These are phyloP conservation scores for Trochalopteron elliotii DNA, from an alignment of 2,113 vertebrate genomes.

Conservation along the genomic window DNA sequence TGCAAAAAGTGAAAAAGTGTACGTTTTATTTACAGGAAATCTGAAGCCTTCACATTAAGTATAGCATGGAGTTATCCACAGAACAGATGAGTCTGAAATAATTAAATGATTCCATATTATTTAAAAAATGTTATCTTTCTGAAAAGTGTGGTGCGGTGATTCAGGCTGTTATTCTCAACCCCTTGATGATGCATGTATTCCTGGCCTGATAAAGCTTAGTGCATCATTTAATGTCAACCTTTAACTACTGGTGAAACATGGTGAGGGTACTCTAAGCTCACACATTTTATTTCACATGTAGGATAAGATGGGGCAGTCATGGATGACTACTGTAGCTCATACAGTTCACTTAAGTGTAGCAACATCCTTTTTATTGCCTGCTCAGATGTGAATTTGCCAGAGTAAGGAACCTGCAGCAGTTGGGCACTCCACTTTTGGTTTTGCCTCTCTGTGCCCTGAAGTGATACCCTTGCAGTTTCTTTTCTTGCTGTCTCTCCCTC, in stretches of 20 bases:
- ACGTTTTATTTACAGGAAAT: neutral
- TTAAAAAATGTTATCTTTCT: neutral
- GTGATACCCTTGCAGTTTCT: neutral
- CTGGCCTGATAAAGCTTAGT: neutral
- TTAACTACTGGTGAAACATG: neutral
- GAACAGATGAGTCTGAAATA: neutral
- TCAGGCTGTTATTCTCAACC: neutral
- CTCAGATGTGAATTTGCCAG: neutral
- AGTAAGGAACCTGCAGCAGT: neutral
- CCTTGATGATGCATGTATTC: neutral
- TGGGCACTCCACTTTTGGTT: fast-evolving
- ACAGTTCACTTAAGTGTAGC: neutral
- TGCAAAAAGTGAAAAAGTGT: neutral
- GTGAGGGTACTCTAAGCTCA: neutral
- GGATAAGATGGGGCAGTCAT: neutral
- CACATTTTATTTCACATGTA: neutral
- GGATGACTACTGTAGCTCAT: neutral
- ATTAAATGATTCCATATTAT: neutral
- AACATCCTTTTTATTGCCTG: neutral
- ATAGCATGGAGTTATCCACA: neutral
- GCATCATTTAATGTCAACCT: neutral
- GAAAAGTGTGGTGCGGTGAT: fast-evolving
- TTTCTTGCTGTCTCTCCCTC: neutral
- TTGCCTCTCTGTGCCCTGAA: neutral
- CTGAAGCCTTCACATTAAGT: neutral